phyloP scores from a whole-genome alignment of 2,113 vertebrate species.

The Tonatia bakeri region DNA sequence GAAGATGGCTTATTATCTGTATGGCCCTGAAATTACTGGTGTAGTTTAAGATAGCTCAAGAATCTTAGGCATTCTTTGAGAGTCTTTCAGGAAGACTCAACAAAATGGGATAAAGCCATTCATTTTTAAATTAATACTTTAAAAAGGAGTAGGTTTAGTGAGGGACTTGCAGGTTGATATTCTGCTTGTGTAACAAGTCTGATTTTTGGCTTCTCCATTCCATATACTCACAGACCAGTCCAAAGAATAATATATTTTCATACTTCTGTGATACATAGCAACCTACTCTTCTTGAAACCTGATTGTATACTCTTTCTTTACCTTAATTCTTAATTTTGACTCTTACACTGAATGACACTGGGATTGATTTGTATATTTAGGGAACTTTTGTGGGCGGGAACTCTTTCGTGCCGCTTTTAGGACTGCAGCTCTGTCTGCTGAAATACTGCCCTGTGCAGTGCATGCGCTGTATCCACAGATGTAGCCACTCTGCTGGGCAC shows the following conservation, averaged over 20 bases:
- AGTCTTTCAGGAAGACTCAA: not conserved
- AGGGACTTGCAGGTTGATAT: not conserved
- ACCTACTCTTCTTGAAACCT: not conserved
- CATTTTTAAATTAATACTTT: conserved; percentile 14
- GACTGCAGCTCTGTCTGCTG: not conserved
- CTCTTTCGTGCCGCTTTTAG: conserved; percentile 30
- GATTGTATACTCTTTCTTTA: not conserved
- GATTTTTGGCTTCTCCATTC: not conserved
- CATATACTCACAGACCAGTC: not conserved
- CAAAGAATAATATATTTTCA: not conserved
- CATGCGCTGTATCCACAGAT: conserved; percentile 50
- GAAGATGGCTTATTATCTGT: not conserved
- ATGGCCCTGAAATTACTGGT: not conserved
- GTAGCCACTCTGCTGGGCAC: conserved; percentile 44
- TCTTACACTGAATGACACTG: conserved; percentile 3
- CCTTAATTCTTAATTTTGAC: not conserved
- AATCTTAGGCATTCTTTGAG: not conserved
- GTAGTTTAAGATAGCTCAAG: not conserved
- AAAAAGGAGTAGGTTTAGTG: not conserved
- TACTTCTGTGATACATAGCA: not conserved
- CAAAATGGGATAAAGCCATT: not conserved
- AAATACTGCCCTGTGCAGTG: conserved; percentile 44
- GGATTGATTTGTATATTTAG: not conserved
- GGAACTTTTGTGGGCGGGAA: conserved; percentile 10
- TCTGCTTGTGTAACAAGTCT: not conserved